phyloP scores from a whole-genome alignment of 2,797 vertebrate genomes.

The Orientallactaga sibirica region DNA sequence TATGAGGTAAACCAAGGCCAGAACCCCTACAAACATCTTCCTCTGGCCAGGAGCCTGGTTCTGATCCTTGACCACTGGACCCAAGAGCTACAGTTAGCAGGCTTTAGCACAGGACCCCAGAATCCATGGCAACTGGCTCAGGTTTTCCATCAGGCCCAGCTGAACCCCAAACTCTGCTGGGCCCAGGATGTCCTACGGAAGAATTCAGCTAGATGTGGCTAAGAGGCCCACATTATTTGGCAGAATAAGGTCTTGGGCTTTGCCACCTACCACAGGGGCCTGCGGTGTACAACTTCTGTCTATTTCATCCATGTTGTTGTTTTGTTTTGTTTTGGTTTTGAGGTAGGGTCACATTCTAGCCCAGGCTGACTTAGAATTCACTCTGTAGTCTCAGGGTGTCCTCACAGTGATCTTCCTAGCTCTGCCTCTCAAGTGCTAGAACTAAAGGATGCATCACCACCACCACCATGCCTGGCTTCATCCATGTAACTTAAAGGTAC shows the following conservation, averaged over 20 bases:
- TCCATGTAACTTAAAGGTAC: too few relatives aligned
- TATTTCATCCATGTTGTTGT: not conserved
- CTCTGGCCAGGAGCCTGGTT: not conserved
- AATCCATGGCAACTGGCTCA: not conserved
- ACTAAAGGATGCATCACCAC: too few relatives aligned
- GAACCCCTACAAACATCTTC: not conserved
- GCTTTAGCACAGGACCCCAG: not conserved
- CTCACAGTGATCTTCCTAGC: too few relatives aligned
- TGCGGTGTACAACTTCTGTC: not conserved
- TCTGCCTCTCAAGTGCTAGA: too few relatives aligned
- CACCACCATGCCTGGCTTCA: too few relatives aligned
- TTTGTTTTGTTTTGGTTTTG: not conserved
- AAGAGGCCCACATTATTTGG: not conserved
- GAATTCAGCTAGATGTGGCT: not conserved
- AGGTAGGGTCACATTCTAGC: too few relatives aligned
- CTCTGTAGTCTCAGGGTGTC: too few relatives aligned
- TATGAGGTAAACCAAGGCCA: not conserved
- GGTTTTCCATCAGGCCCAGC: not conserved
- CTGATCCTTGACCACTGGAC: not conserved
- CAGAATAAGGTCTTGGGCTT: not conserved
- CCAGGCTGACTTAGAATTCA: too few relatives aligned
- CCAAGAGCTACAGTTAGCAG: not conserved
- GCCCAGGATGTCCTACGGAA: rapidly evolving
- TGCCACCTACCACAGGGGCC: not conserved
- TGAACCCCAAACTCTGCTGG: not conserved